phyloP scores from a whole-genome alignment of 1,140 invertebrate species.

The Galleria mellonella region DNA sequence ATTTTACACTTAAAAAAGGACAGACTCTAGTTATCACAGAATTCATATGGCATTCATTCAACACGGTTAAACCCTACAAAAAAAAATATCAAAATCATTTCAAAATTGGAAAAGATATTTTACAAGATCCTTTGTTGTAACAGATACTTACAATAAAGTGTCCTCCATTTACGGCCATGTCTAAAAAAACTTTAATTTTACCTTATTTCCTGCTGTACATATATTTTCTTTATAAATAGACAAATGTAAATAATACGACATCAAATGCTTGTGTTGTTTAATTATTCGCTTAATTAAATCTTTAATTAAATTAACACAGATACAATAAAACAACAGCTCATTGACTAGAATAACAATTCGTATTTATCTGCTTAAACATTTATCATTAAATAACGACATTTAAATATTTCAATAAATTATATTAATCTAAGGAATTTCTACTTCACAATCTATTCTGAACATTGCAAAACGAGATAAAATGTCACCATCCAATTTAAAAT shows the following conservation, averaged over 20 bases:
- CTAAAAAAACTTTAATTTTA: too few relatives aligned
- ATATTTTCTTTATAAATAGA: neutral
- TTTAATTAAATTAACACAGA: slow-evolving; percentile 43
- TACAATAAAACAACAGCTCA: slow-evolving; percentile 46
- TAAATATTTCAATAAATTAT: slow-evolving; percentile 20
- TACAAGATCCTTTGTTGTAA: too few relatives aligned
- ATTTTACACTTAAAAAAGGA: too few relatives aligned
- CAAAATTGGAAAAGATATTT: too few relatives aligned
- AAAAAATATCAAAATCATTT: too few relatives aligned
- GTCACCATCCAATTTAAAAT: slow-evolving; percentile 5
- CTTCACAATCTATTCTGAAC: slow-evolving; percentile 3
- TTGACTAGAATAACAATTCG: slow-evolving; percentile 59
- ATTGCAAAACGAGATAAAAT: neutral
- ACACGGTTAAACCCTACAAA: too few relatives aligned
- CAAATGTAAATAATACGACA: neutral
- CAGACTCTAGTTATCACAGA: too few relatives aligned
- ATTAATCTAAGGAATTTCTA: slow-evolving; percentile 8
- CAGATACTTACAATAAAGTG: too few relatives aligned
- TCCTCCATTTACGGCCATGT: too few relatives aligned
- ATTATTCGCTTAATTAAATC: slow-evolving; percentile 19
- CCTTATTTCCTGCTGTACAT: too few relatives aligned
- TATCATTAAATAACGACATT: slow-evolving; percentile 41
- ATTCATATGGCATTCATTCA: too few relatives aligned
- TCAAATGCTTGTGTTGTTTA: slow-evolving; percentile 13
- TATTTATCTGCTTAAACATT: slow-evolving; percentile 40